Evolutionary conservation across 1,140 invertebrate species (phyloP), one percentile per base, ranked within the genome.

Genomic region (Ptiloglossa arizonensis): DNA sequence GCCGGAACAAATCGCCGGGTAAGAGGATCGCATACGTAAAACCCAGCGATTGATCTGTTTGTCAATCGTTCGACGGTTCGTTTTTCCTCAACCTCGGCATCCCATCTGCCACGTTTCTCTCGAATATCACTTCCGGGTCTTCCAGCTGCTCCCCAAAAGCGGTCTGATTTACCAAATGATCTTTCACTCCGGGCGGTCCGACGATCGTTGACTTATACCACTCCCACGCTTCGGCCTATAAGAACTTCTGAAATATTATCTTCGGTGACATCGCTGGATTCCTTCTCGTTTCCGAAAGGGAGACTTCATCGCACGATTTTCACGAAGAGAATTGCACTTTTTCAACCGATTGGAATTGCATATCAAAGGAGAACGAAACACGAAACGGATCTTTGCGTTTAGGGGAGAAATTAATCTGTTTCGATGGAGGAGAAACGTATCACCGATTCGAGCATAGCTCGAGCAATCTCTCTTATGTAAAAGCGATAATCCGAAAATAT

Each of bases 21-120:
- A 56, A 68, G 50, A 68, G 64, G 54, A 48, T 59, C 73, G 73
- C 52, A 68, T 75, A 75, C 73, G 52, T 68, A 75, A 75, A 75
- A 50, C 29, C 11, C 11, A 6, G 50, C 54, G 72, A 84, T 79
- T 82, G 74, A 84, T 77, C 71, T 68, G 74, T 87, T 87, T 86
- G 76, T 86, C 81, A 82, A 60, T 83, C 35, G 44, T 13, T n/a
- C 48, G 68, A 81, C 44, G 48, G 70, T 29, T 57, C 68, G 54
- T 82, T 82, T 81, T 35, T 50, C 62, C 66, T 29, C 24, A 29
- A 46, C 9, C 72, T 11, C 38, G 3, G 22, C 48, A 46, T 64
- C 38, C 27, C 62, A 5, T n/a, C 32, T 17, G 19, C 9, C 19
- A 19, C 66, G 41, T 59, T 11, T 41, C 35, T n/a, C 11, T 17